phyloP scores from a whole-genome alignment of 2,113 vertebrate species.

The Echinops telfairi region DNA sequence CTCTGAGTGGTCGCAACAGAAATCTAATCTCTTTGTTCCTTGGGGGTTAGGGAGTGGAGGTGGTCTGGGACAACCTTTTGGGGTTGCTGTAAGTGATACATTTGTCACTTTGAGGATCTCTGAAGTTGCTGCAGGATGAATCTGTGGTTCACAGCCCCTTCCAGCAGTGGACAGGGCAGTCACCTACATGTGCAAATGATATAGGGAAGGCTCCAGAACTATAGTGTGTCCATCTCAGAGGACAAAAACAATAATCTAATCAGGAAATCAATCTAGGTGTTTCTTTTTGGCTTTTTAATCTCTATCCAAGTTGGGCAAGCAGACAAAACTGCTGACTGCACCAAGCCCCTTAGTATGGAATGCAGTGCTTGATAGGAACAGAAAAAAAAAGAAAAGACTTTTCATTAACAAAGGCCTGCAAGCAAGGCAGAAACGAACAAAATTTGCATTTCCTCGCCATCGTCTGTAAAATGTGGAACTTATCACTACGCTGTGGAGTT shows the following conservation, averaged over 20 bases:
- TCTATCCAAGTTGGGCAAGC: constrained; percentile 36
- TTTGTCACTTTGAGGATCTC: neutral
- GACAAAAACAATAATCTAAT: neutral
- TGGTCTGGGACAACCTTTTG: neutral
- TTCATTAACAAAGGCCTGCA: constrained; percentile 68
- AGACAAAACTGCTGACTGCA: constrained; percentile 53
- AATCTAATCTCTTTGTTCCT: neutral
- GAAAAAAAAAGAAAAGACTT: constrained; percentile 35
- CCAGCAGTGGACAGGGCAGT: neutral
- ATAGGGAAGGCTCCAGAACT: neutral
- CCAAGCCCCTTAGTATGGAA: constrained; percentile 56
- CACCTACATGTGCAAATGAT: neutral
- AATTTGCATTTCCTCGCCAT: constrained; percentile 70
- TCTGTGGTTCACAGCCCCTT: neutral
- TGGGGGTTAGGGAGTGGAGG: neutral
- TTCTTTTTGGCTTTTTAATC: constrained; percentile 50
- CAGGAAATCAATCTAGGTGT: neutral
- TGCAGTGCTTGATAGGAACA: neutral
- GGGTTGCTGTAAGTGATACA: neutral
- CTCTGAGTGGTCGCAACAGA: neutral
- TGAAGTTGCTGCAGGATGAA: neutral
- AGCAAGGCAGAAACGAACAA: constrained; percentile 55
- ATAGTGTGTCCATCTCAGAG: neutral
- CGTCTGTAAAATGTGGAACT: constrained; percentile 38
- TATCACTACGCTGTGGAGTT: constrained; percentile 22